These are phyloP conservation scores for Sussaba pulchella DNA, from an alignment of 2,888 invertebrate genomes.

Conservation along the genomic window DNA sequence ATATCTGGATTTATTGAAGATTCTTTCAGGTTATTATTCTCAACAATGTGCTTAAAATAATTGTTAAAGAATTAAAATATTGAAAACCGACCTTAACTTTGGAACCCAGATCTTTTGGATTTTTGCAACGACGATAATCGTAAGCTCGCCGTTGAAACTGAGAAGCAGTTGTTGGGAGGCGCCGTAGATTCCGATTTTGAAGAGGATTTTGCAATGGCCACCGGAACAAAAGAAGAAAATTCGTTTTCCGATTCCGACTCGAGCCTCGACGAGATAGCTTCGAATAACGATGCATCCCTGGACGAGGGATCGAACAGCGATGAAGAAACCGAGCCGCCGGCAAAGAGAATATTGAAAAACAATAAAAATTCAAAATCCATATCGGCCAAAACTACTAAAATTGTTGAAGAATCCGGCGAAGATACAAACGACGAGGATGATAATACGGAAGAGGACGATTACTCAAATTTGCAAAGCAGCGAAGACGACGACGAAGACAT, in stretches of 20 bases:
- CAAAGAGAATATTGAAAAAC: constrained; percentile 63
- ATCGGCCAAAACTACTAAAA: constrained; percentile 54
- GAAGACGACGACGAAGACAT: constrained; percentile 62
- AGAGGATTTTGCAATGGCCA: constrained; percentile 87
- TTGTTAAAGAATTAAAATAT: neutral
- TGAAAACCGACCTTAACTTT: constrained; percentile 49
- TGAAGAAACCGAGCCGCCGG: constrained; percentile 35
- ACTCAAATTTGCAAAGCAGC: constrained; percentile 46
- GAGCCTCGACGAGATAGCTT: constrained; percentile 70
- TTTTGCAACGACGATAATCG: constrained; percentile 90
- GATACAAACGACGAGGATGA: constrained; percentile 56
- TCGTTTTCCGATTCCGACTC: constrained; percentile 31
- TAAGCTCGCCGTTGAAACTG: constrained; percentile 87
- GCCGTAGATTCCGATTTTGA: constrained; percentile 88
- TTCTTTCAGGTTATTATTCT: too few relatives aligned
- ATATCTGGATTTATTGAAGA: too few relatives aligned
- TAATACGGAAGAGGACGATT: constrained; percentile 59
- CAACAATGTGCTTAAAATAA: neutral
- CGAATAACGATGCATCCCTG: constrained; percentile 61
- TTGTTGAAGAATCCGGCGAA: constrained; percentile 54
- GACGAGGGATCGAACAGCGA: constrained; percentile 62
- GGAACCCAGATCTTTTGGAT: constrained; percentile 88
- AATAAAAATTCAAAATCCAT: constrained; percentile 49
- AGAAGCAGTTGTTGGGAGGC: constrained; percentile 87
- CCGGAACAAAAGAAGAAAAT: constrained; percentile 78